phyloP scores from a whole-genome alignment of 92 coral and sea anemone genomes.

The Epizoanthus rinbou region DNA sequence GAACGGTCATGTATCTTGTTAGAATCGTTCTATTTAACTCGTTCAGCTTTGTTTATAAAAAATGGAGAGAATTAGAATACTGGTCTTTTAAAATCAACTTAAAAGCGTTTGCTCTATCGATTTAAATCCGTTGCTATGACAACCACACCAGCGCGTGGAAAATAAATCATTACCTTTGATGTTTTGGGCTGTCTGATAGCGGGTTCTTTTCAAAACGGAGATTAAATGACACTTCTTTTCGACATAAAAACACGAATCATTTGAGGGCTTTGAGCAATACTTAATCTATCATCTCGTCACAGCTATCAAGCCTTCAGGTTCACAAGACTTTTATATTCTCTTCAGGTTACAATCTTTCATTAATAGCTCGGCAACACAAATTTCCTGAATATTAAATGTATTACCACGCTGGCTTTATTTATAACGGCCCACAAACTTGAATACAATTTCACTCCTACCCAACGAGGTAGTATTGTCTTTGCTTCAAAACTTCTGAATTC shows the following conservation, averaged over 20 bases:
- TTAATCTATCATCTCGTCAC: background rate
- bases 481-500: background rate
- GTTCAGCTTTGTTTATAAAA: background rate
- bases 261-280: background rate
- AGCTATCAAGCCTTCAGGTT: background rate
- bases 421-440: too few species aligned
- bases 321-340: background rate
- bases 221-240: background rate
- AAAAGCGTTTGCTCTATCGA: background rate
- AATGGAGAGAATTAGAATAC: background rate
- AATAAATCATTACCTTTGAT: too few species aligned
- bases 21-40: background rate
- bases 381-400: background rate
- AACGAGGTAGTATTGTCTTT: background rate
- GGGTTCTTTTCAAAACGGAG: background rate
- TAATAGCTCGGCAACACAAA: background rate
- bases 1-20: too few species aligned
- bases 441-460: too few species aligned
- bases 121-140: slow-evolving; percentile 3
- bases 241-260: background rate
- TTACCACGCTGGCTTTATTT: background rate
- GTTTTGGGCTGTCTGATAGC: background rate
- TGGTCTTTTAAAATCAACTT: background rate
- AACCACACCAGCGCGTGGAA: background rate
- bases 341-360: background rate